Evolutionary conservation across 2,797 vertebrate species (phyloP).

Genomic region (Anniella stebbinsi): DNA sequence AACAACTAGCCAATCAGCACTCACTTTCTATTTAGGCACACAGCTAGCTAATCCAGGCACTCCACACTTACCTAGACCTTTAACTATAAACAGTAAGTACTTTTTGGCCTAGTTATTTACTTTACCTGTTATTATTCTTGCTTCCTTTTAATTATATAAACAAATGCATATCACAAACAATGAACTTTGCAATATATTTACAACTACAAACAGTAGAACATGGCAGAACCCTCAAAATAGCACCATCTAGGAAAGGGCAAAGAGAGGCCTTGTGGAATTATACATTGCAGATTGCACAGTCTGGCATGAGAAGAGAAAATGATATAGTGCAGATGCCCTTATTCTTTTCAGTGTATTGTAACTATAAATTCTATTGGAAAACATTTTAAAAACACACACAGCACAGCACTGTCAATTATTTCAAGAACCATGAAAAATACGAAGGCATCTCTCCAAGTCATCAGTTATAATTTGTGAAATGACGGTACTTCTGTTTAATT

Average conservation of each 20-base stretch:
- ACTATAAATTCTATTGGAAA: neutral
- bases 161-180: too few relatives aligned
- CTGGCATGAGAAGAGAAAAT: neutral
- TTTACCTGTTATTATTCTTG: too few relatives aligned
- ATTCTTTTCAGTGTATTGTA: neutral
- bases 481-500: neutral
- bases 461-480: neutral
- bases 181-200: too few relatives aligned
- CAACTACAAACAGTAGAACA: too few relatives aligned
- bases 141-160: too few relatives aligned
- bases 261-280: neutral
- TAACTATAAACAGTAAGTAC: too few relatives aligned
- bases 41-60: too few relatives aligned
- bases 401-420: neutral
- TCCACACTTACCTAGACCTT: too few relatives aligned
- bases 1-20: too few relatives aligned
- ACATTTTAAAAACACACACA: neutral
- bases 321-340: neutral
- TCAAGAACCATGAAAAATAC: neutral
- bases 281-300: neutral
- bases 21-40: too few relatives aligned
- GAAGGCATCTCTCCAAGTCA: neutral
- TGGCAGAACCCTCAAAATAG: slow-evolving; percentile 10
- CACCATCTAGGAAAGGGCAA: neutral
- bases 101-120: too few relatives aligned